These are phyloP conservation scores for Oopsacas minuta DNA, from an alignment of 37 sponge, comb jelly and placozoan species.

Conservation along the genomic window DNA sequence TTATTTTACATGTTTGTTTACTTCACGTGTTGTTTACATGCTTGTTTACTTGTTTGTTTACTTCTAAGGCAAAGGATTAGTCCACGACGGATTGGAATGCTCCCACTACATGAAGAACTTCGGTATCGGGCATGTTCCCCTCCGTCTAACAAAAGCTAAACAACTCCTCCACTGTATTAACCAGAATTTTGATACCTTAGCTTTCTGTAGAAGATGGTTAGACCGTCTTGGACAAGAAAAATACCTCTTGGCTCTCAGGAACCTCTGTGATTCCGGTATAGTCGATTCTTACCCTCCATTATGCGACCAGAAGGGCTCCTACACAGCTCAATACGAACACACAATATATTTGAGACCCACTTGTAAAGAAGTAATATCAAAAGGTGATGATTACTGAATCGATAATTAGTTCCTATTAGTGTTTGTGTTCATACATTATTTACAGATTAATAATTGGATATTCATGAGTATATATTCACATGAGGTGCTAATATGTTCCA, in stretches of 20 bases:
- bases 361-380: slow-evolving; percentile 87
- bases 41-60: too few relatives aligned
- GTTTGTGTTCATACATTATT: neutral
- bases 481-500: too few relatives aligned
- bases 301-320: slow-evolving; percentile 80
- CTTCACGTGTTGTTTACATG: too few relatives aligned
- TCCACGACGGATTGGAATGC: slow-evolving; percentile 97
- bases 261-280: slow-evolving; percentile 83
- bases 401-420: neutral
- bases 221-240: slow-evolving; percentile 83
- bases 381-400: slow-evolving; percentile 77
- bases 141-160: slow-evolving; percentile 66
- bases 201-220: slow-evolving; percentile 91
- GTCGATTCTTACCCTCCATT: slow-evolving; percentile 90
- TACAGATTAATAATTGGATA: too few relatives aligned
- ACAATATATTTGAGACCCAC: slow-evolving; percentile 86
- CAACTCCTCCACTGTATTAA: slow-evolving; percentile 72
- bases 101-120: slow-evolving; percentile 99
- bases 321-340: slow-evolving; percentile 98
- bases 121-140: slow-evolving; percentile 81
- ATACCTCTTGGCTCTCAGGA: slow-evolving; percentile 84
- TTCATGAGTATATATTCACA: too few relatives aligned
- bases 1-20: too few relatives aligned
- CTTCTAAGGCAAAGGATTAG: slow-evolving; percentile 56
- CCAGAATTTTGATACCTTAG: slow-evolving; percentile 89